phyloP scores from a whole-genome alignment of 2,888 invertebrate genomes.

The Patella ulyssiponensis region DNA sequence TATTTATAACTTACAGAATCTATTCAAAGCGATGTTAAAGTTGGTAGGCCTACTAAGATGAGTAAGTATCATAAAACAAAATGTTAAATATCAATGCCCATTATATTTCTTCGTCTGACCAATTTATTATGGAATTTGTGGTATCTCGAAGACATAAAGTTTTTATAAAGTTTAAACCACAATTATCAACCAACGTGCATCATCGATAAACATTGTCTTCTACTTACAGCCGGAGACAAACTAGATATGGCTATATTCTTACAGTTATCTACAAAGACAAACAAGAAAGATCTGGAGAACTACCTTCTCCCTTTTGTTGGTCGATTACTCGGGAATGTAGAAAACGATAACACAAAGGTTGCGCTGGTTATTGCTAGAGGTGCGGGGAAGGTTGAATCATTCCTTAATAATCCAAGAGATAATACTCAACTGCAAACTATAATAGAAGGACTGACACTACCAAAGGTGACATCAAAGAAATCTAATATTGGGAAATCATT shows the following conservation, averaged over 20 bases:
- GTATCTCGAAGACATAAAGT: too few species aligned
- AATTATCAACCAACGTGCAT: too few species aligned
- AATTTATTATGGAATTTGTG: too few species aligned
- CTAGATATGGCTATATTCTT: neutral
- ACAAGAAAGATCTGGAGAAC: neutral
- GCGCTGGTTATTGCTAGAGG: slow-evolving; percentile 43
- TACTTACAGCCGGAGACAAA: neutral
- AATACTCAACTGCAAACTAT: neutral
- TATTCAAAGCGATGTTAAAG: too few species aligned
- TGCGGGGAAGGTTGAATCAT: neutral
- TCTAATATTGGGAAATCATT: slow-evolving; percentile 51
- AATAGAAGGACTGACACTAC: neutral
- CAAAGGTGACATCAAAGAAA: neutral
- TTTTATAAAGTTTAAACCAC: too few species aligned
- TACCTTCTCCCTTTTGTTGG: slow-evolving; percentile 37
- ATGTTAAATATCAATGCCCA: too few species aligned
- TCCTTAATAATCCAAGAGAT: neutral
- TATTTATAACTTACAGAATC: too few species aligned
- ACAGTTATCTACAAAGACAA: neutral
- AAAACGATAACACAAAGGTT: slow-evolving; percentile 49
- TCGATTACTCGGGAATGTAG: slow-evolving; percentile 43
- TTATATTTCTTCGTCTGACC: too few species aligned
- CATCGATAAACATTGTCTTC: too few species aligned
- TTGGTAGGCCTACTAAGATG: too few species aligned
- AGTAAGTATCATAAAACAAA: too few species aligned